These are phyloP conservation scores for Corythornis madagascariensis DNA, from an alignment of 2,113 vertebrate species.

Conservation along the genomic window DNA sequence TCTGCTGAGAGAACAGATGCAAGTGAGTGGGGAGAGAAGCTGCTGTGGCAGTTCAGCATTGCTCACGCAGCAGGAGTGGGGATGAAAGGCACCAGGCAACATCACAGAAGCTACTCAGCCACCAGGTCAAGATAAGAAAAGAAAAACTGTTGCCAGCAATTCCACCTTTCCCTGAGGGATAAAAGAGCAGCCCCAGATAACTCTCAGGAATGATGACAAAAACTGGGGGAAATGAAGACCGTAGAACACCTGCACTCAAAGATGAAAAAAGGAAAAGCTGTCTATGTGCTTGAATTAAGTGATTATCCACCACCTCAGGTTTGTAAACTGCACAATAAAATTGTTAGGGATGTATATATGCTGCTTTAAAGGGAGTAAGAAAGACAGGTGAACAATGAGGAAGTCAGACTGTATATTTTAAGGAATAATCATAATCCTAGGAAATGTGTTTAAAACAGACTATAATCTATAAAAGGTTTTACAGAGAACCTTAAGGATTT, in stretches of 20 bases:
- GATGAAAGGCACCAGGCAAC: constrained; percentile 42
- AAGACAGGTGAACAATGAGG: neutral
- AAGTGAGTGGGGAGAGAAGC: constrained; percentile 5
- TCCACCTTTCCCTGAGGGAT: constrained; percentile 8
- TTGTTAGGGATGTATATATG: neutral
- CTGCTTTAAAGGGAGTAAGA: neutral
- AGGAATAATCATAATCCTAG: neutral
- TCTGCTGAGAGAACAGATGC: constrained; percentile 31
- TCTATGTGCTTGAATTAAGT: neutral
- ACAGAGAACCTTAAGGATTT: neutral
- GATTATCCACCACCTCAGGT: neutral
- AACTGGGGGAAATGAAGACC: neutral
- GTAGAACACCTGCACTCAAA: neutral
- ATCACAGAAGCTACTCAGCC: constrained; percentile 39
- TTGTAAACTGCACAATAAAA: neutral
- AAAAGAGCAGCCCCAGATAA: neutral
- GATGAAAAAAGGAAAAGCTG: neutral
- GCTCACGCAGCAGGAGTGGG: constrained; percentile 26
- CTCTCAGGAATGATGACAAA: neutral
- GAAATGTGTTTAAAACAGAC: neutral
- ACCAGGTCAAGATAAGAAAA: constrained; percentile 45
- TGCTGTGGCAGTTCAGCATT: neutral
- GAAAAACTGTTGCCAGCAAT: neutral
- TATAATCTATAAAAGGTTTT: neutral
- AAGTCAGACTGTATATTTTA: neutral